Base-by-base conservation (phyloP, 2,113 vertebrate species). In the Porphyrio hochstetteri region DNA sequence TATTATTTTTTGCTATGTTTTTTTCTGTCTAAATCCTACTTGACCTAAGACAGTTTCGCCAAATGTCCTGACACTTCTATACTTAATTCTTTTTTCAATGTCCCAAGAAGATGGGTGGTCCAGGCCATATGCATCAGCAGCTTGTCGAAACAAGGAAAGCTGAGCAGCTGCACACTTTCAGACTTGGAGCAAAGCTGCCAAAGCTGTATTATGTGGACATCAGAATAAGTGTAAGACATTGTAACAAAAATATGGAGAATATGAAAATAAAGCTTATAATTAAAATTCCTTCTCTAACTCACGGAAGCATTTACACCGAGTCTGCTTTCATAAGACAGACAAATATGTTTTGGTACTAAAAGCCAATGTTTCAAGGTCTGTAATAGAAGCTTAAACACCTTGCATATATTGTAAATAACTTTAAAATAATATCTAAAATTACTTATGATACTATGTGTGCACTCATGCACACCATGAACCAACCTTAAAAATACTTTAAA, bases 41-140 rank as follows among this genome's bases (percentile, higher is more conserved):
- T 75, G 87, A 70, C 25, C 91, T 68, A 65, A 78, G 67, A 55
- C 23, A 61, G 35, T 93, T 97, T 63, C 65, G 56, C 84, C 52
- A 90, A 65, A 86, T 31, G 15, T 42, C 38, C 91, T 78, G 19
- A 42, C 42, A 88, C n/a, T 72, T 79, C 40, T 67, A 29, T 52
- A 65, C 65, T 50, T 76, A 71, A 77, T 57, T 18, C 44, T 10
- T 28, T 38, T 27, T 60, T 63, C 79, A 53, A 89, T 78, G 28
- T 91, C 91, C 70, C 65, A 31, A 46, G 79, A 61, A 93, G 76
- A 93, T 77, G 92, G 88, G 92, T 97, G 96, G 90, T 96, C 96
- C 79, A 59, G 67, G 33, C 68, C 82, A 59, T 24, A 8, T 8
- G 50, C 44, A 61, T n/a, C 14, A 81, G 67, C 74, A 85, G 16